A percentile compares a stretch with the other conserved stretches of the same genome.
Evolutionary conservation across 2,888 invertebrate genomes (phyloP).

Genomic region (Parnassius glacialis): DNA sequence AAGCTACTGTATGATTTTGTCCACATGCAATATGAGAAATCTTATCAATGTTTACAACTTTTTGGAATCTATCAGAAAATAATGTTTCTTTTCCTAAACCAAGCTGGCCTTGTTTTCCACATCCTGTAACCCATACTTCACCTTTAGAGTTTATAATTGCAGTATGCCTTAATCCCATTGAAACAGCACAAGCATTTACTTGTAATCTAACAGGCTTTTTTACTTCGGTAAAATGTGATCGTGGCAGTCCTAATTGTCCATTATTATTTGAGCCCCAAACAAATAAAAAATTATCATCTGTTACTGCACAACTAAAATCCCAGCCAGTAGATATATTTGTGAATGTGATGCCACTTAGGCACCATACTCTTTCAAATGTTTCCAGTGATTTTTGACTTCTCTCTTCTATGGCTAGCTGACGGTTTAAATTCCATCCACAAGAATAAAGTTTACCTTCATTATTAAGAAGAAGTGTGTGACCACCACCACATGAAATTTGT

Average conservation of each 20-base stretch:
- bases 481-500: slow-evolving; percentile 88
- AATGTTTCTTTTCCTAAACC: slow-evolving; percentile 74
- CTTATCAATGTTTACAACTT: slow-evolving; percentile 78
- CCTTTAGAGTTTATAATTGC: slow-evolving; percentile 83
- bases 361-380: slow-evolving; percentile 81
- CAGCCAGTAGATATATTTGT: slow-evolving; percentile 88
- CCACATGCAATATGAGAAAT: slow-evolving; percentile 87
- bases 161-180: slow-evolving; percentile 86
- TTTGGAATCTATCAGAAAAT: slow-evolving; percentile 66
- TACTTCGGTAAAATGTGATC: slow-evolving; percentile 62
- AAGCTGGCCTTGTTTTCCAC: slow-evolving; percentile 85
- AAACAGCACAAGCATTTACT: slow-evolving; percentile 78
- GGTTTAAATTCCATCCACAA: slow-evolving; percentile 89
- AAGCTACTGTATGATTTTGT: slow-evolving; percentile 88
- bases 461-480: slow-evolving; percentile 87
- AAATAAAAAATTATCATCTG: slow-evolving; percentile 84
- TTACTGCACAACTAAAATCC: slow-evolving; percentile 89
- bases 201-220: slow-evolving; percentile 62
- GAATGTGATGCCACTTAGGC: slow-evolving; percentile 78
- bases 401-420: slow-evolving; percentile 83
- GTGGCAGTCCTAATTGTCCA: slow-evolving; percentile 87
- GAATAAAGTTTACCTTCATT: slow-evolving; percentile 84
- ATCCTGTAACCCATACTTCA: slow-evolving; percentile 83
- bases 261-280: slow-evolving; percentile 92
- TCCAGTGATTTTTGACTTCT: slow-evolving; percentile 55